Conservation (phyloP, 2,888 invertebrate genomes). For the Yponomeuta evonymella region DNA sequence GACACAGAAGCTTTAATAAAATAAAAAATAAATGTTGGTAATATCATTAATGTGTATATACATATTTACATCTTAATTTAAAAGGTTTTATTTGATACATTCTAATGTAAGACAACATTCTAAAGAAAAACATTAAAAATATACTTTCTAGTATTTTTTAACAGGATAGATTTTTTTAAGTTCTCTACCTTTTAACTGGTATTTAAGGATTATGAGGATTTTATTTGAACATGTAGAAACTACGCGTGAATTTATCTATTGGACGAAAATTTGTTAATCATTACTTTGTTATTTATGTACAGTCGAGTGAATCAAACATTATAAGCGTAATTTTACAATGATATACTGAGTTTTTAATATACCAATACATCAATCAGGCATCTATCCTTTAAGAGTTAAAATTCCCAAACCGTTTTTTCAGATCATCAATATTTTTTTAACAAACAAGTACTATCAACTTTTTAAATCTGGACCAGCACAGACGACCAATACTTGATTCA, state of each 20-base stretch:
- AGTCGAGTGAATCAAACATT: constrained; percentile 36
- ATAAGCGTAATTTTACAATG: constrained; percentile 18
- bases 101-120: constrained; percentile 43
- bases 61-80: constrained; percentile 70
- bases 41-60: constrained; percentile 69
- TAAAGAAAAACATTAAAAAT: constrained; percentile 25
- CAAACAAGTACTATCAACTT: neutral
- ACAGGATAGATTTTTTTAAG: neutral
- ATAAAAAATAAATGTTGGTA: constrained; percentile 42
- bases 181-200: neutral
- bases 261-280: constrained; percentile 39
- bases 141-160: constrained; percentile 20
- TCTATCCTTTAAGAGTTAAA: neutral
- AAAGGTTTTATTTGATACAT: constrained; percentile 22
- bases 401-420: neutral
- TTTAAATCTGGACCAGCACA: neutral
- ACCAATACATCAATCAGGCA: constrained; percentile 6
- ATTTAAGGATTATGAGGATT: constrained; percentile 5
- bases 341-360: neutral
- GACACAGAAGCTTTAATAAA: constrained; percentile 35
- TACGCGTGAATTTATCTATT: constrained; percentile 41
- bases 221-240: constrained; percentile 33
- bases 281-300: constrained; percentile 41
- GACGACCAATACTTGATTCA: constrained; percentile 4
- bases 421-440: constrained; percentile 3